These are phyloP conservation scores for Ctena decussata DNA, from an alignment of 2,888 invertebrate species.

Conservation along the genomic window DNA sequence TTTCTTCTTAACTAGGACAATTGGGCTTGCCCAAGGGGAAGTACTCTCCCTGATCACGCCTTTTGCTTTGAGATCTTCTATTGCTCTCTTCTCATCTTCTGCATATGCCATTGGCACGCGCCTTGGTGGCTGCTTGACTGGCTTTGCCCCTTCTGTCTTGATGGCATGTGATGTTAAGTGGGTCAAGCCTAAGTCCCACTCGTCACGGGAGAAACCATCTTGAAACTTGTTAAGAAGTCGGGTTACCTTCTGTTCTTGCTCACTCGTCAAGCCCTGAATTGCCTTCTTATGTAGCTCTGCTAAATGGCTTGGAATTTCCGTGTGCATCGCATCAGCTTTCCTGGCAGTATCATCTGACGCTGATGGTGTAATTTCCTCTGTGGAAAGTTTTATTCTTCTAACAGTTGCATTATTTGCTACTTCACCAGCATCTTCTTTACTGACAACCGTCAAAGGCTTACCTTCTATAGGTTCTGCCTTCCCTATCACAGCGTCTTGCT, in stretches of 20 bases:
- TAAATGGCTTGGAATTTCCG: constrained; percentile 16
- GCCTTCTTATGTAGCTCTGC: constrained; percentile 2
- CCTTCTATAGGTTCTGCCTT: constrained; percentile 33
- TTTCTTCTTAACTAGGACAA: constrained; percentile 19
- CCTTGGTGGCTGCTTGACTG: constrained; percentile 27
- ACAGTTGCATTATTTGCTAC: background rate
- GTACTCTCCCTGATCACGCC: constrained; percentile 15
- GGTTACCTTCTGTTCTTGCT: background rate
- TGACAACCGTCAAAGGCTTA: background rate
- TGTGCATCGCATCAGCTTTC: background rate
- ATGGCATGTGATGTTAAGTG: constrained; percentile 28
- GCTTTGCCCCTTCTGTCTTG: constrained; percentile 3
- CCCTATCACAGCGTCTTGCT: constrained; percentile 45
- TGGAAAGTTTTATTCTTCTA: background rate
- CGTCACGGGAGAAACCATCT: constrained; percentile 20
- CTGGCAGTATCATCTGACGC: background rate
- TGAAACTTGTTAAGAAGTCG: constrained; percentile 1
- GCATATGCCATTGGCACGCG: constrained; percentile 18
- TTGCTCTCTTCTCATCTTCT: constrained; percentile 18
- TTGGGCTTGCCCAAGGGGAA: constrained; percentile 39
- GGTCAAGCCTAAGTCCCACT: constrained; percentile 30
- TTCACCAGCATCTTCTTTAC: background rate
- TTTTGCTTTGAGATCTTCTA: constrained; percentile 24
- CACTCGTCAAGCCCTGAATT: background rate
- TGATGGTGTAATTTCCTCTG: too few relatives aligned